Evolutionary conservation across 2,113 vertebrate genomes (phyloP).

Genomic region (Atlantisia rogersi): DNA sequence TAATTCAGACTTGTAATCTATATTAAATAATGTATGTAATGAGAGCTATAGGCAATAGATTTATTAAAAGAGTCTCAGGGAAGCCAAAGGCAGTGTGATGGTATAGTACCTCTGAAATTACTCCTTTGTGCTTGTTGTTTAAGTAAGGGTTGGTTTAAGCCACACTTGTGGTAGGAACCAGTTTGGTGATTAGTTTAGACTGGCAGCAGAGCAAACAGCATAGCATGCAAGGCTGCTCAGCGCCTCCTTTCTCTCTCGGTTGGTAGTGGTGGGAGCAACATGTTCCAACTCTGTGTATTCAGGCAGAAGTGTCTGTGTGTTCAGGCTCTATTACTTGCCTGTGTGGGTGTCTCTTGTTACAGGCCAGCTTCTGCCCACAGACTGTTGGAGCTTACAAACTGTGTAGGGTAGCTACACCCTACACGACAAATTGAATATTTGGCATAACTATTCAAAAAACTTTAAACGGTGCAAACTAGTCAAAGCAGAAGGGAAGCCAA

Average conservation of each 20-base stretch:
- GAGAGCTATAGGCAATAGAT: not conserved
- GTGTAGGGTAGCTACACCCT: not conserved
- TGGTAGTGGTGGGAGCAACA: not conserved
- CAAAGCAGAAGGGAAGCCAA: not conserved
- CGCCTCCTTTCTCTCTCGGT: not conserved
- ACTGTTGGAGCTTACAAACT: not conserved
- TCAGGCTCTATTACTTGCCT: not conserved
- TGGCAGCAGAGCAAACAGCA: not conserved
- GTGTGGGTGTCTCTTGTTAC: not conserved
- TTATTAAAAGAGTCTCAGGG: not conserved
- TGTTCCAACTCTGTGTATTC: not conserved
- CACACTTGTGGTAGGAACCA: not conserved
- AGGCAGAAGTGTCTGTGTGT: not conserved
- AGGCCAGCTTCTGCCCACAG: not conserved
- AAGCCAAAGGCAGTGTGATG: not conserved
- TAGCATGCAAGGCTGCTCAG: not conserved
- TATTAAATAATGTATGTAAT: not conserved
- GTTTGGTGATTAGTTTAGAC: not conserved
- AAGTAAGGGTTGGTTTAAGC: not conserved
- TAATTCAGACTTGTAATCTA: too few species aligned
- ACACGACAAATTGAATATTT: not conserved
- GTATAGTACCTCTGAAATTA: not conserved
- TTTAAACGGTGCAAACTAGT: not conserved
- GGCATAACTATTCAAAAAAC: not conserved
- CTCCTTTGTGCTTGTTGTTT: not conserved